phyloP scores from a whole-genome alignment of 2,113 vertebrate species.

The Tautogolabrus adspersus region DNA sequence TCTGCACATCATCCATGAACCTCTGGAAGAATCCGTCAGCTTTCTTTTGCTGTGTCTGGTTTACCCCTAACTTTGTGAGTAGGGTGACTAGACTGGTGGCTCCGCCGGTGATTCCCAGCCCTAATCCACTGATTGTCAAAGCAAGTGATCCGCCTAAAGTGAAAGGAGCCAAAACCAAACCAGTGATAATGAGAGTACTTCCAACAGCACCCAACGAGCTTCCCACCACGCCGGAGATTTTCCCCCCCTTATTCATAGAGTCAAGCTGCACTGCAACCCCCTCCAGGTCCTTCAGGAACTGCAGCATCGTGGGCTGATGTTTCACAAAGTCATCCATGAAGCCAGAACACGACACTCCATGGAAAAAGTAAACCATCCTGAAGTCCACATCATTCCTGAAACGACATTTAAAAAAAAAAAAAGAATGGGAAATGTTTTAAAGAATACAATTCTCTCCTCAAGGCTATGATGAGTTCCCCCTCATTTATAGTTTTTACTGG shows the following conservation, averaged over 20 bases:
- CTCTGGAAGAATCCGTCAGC: conserved; percentile 36
- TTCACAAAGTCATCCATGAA: conserved; percentile 48
- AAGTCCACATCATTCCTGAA: conserved; percentile 54
- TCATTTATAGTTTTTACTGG: too few species aligned
- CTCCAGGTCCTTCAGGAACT: conserved; percentile 48
- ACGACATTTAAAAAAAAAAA: too few species aligned
- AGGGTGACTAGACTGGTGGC: conserved; percentile 53
- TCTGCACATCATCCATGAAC: conserved; percentile 60
- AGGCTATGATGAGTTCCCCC: too few species aligned
- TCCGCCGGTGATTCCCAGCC: conserved; percentile 57
- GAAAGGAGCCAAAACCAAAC: conserved; percentile 59
- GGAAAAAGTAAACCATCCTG: conserved; percentile 56
- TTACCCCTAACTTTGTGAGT: conserved; percentile 47
- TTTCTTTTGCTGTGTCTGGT: conserved; percentile 27
- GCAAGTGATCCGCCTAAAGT: conserved; percentile 59
- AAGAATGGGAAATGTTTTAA: too few species aligned
- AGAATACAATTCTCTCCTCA: too few species aligned
- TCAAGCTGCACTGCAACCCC: conserved; percentile 42
- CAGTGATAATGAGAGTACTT: conserved; percentile 60
- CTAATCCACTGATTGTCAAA: conserved; percentile 43
- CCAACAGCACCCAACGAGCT: conserved; percentile 64
- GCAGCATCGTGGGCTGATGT: conserved; percentile 41
- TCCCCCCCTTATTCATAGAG: conserved; percentile 59
- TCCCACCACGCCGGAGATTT: conserved; percentile 66
- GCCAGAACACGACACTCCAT: background rate